Percentiles rank a stretch among this genome's conserved stretches.
phyloP scores from a whole-genome alignment of 2,797 vertebrate genomes.

The Hypotaenidia philippensis region DNA sequence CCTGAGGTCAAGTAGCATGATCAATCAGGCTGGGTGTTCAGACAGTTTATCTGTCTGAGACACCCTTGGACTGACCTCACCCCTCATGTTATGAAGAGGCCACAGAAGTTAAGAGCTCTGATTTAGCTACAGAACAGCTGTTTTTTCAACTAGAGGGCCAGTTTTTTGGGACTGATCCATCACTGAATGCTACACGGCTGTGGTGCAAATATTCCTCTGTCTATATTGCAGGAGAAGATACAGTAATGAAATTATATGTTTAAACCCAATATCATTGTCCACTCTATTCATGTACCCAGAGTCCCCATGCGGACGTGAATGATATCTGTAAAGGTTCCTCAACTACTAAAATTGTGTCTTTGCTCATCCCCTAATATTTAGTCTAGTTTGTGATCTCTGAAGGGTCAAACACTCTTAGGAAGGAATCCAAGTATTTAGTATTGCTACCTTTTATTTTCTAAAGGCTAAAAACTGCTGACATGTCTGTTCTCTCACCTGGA shows the following conservation, averaged over 20 bases:
- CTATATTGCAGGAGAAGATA: neutral
- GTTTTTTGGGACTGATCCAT: neutral
- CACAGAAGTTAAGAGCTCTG: neutral
- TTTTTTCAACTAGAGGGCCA: neutral
- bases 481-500: neutral
- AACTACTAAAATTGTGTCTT: neutral
- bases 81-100: rapidly evolving
- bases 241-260: neutral
- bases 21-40: neutral
- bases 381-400: neutral
- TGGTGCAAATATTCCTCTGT: neutral
- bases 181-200: neutral
- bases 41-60: neutral
- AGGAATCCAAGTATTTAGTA: neutral
- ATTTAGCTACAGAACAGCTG: neutral
- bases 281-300: neutral
- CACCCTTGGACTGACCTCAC: neutral
- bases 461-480: neutral
- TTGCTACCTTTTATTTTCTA: neutral
- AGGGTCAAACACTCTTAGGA: neutral
- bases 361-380: neutral
- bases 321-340: neutral
- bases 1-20: neutral
- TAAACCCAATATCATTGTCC: neutral
- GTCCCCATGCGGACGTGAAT: neutral